Conservation (phyloP, 2,888 invertebrate genomes). For the Syrista parreyssii region DNA sequence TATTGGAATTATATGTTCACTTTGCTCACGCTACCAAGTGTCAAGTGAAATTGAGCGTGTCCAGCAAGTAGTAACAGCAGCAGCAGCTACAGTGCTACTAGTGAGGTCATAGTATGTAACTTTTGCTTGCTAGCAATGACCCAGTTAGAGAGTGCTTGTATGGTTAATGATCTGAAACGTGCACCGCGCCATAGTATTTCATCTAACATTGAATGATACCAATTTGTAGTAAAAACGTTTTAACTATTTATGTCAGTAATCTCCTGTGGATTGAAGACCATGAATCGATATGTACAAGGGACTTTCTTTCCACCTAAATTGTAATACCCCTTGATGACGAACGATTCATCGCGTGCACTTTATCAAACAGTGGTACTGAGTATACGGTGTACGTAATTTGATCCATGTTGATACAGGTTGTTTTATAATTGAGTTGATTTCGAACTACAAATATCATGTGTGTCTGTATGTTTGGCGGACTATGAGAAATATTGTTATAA, state of each 20-base stretch:
- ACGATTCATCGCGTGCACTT: neutral
- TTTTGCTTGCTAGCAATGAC: constrained; percentile 59
- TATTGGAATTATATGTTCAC: neutral
- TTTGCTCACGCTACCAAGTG: neutral
- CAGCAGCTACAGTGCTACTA: neutral
- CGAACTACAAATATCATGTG: neutral
- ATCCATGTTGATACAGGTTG: neutral
- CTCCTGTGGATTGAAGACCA: neutral
- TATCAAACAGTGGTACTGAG: neutral
- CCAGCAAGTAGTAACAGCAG: constrained; percentile 17
- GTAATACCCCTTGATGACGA: neutral
- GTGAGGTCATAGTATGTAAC: constrained; percentile 42
- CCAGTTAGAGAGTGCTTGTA: constrained; percentile 50
- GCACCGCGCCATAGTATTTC: constrained; percentile 12
- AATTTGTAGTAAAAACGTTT: constrained; percentile 11
- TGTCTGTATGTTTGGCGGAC: neutral
- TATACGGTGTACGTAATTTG: neutral
- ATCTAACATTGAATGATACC: constrained; percentile 16
- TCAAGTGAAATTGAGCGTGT: constrained; percentile 38
- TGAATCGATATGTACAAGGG: neutral
- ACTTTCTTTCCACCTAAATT: neutral
- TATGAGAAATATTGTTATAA: neutral
- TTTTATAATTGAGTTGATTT: neutral
- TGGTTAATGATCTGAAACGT: constrained; percentile 44
- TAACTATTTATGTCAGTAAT: constrained; percentile 10